Percentiles rank a stretch among this genome's conserved stretches.
Conservation (phyloP, 2,888 invertebrate genomes). For the Mesochorus sp. region DNA sequence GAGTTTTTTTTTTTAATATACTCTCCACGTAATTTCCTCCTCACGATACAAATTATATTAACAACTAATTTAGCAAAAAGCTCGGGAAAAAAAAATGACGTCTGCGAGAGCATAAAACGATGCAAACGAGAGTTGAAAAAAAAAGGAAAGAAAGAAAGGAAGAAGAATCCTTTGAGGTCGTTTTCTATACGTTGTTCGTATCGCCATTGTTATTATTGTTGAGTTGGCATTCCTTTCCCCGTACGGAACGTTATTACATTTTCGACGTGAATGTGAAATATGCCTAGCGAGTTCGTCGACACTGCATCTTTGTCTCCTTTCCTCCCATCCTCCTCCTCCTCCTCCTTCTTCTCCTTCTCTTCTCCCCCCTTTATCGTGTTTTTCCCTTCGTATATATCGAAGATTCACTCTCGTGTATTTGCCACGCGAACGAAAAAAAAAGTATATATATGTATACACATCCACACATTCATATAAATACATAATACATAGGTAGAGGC, state of each 20-base stretch:
- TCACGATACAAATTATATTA: not conserved
- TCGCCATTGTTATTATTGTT: not conserved
- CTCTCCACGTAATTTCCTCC: no score
- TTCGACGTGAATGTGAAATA: constrained; percentile 35
- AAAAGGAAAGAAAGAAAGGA: not conserved
- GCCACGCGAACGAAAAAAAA: no score
- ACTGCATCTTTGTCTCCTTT: not conserved
- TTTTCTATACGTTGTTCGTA: not conserved
- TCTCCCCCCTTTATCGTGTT: no score
- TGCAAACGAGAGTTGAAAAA: not conserved
- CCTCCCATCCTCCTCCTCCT: no score
- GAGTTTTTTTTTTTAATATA: no score
- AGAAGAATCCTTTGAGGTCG: not conserved
- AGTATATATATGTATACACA: not conserved
- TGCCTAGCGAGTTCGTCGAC: constrained; percentile 39
- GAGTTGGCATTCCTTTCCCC: constrained; percentile 10
- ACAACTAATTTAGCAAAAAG: constrained; percentile 16
- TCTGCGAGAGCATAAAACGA: not conserved
- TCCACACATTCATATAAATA: constrained; percentile 32
- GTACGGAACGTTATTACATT: constrained; percentile 14
- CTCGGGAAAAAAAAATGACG: not conserved
- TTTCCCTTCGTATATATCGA: constrained; percentile 8
- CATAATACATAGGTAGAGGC: constrained; percentile 39
- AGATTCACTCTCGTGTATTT: constrained; percentile 43
- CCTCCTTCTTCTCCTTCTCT: not conserved